Evolutionary conservation across 2,113 vertebrate species (phyloP).

Genomic region (Sapajus apella): DNA sequence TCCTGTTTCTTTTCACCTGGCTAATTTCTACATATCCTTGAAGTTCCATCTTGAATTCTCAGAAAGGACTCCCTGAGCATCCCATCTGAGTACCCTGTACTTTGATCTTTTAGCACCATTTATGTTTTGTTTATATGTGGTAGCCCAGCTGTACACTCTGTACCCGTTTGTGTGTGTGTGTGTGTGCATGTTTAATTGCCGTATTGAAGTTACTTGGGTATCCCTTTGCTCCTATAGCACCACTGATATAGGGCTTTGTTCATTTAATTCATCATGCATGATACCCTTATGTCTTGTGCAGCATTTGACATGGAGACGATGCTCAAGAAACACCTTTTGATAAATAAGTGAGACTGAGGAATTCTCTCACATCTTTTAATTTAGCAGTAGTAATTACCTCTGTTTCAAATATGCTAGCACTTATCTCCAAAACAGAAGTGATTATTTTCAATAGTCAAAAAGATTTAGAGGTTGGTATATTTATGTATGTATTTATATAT

Average conservation of each 20-base stretch:
- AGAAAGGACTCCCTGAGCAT: neutral
- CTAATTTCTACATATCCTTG: neutral
- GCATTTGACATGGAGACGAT: neutral
- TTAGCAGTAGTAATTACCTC: neutral
- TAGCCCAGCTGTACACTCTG: neutral
- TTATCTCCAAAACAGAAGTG: neutral
- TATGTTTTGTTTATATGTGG: neutral
- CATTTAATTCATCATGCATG: neutral
- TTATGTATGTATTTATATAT: neutral
- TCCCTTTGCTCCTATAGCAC: neutral
- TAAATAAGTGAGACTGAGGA: neutral
- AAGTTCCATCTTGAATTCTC: neutral
- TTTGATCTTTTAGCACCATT: neutral
- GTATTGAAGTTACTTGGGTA: neutral
- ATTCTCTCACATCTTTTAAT: neutral
- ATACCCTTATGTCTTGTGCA: neutral
- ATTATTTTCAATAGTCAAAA: neutral
- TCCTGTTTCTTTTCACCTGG: neutral
- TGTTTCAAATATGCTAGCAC: neutral
- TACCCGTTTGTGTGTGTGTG: neutral
- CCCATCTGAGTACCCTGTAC: rapidly evolving
- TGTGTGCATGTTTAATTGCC: neutral
- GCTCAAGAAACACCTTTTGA: neutral
- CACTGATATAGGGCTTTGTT: neutral
- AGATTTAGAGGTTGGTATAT: neutral